A percentile compares a stretch with the other conserved stretches of the same genome.
Evolutionary conservation across 2,888 invertebrate genomes (phyloP).

Genomic region (Pyrgus malvae): DNA sequence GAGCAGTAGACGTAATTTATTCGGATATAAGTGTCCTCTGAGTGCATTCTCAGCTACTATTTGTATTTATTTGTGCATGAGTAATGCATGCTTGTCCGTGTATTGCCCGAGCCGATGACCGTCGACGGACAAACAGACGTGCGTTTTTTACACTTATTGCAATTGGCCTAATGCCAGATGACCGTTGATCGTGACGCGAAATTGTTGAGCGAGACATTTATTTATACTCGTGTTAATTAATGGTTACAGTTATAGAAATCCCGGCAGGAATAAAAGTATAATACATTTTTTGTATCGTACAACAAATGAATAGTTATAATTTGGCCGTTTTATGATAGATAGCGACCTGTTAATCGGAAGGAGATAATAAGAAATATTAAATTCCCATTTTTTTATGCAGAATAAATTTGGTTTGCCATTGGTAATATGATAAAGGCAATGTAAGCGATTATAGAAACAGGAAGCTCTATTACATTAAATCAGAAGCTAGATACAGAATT

Average conservation of each 20-base stretch:
- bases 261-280: background rate
- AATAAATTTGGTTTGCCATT: too few species aligned
- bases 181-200: conserved; percentile 31
- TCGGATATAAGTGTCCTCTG: conserved; percentile 21
- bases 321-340: too few species aligned
- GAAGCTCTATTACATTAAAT: too few species aligned
- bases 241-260: conserved; percentile 3
- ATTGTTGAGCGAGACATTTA: conserved; percentile 30
- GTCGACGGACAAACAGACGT: conserved; percentile 35
- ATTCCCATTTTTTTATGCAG: too few species aligned
- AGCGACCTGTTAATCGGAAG: too few species aligned
- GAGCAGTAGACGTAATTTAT: conserved; percentile 19
- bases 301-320: too few species aligned
- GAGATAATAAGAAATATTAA: too few species aligned
- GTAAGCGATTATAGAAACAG: too few species aligned
- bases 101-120: conserved; percentile 42
- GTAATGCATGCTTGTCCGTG: conserved; percentile 39
- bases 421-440: too few species aligned
- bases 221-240: conserved; percentile 27
- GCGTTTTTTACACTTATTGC: conserved; percentile 32
- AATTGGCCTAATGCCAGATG: conserved; percentile 32
- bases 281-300: too few species aligned
- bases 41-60: conserved; percentile 21
- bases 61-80: conserved; percentile 31
- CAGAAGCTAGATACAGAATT: too few species aligned